Percentiles rank a stretch among this genome's conserved stretches.
Evolutionary conservation across 2,113 vertebrate species (phyloP).

Genomic region (Notechis scutatus): DNA sequence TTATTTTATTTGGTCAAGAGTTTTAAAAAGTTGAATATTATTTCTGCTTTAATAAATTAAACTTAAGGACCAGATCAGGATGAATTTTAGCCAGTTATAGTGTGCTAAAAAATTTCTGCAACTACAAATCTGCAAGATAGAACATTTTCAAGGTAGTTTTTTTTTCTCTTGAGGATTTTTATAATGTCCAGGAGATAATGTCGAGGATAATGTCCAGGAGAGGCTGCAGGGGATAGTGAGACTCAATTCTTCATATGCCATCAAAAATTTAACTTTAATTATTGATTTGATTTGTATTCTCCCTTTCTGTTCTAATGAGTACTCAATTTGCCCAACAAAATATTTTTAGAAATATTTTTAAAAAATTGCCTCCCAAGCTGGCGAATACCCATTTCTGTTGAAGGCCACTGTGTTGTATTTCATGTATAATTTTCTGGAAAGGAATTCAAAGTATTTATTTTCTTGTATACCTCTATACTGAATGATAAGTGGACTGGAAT

Average conservation of each 20-base stretch:
- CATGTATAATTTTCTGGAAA: neutral
- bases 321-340: neutral
- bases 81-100: neutral
- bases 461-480: neutral
- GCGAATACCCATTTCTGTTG: neutral
- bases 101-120: neutral
- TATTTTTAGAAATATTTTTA: neutral
- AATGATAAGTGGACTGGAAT: neutral
- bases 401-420: neutral
- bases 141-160: neutral
- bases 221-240: neutral
- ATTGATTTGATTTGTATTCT: neutral
- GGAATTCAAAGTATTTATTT: too few species aligned
- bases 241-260: neutral
- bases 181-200: neutral
- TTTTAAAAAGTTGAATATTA: neutral
- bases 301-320: neutral
- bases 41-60: neutral
- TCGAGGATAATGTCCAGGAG: neutral
- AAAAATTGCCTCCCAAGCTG: neutral
- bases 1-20: neutral
- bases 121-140: neutral
- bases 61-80: neutral
- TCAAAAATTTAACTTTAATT: neutral
- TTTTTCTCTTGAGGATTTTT: neutral